phyloP scores from a whole-genome alignment of 2,888 invertebrate genomes.

The Tiliacea citrago region DNA sequence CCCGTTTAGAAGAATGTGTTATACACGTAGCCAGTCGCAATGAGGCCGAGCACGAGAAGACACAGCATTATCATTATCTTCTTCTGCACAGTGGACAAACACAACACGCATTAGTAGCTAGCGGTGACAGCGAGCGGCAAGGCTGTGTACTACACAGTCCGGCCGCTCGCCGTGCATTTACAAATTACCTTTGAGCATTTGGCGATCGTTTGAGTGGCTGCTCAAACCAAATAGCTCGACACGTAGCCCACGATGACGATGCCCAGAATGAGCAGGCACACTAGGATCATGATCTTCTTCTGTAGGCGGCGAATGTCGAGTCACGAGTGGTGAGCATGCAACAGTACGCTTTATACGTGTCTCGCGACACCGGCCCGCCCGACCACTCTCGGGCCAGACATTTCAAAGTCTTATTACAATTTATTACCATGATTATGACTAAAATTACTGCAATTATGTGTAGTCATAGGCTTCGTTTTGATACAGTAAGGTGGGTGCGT shows the following conservation, averaged over 20 bases:
- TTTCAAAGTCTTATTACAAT: slow-evolving; percentile 69
- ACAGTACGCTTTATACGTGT: slow-evolving; percentile 87
- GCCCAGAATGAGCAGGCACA: slow-evolving; percentile 96
- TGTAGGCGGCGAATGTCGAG: slow-evolving; percentile 87
- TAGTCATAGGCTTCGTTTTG: slow-evolving; percentile 48
- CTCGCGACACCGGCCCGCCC: slow-evolving; percentile 67
- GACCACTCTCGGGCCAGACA: slow-evolving; percentile 64
- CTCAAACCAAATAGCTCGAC: slow-evolving; percentile 91
- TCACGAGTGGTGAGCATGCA: slow-evolving; percentile 80
- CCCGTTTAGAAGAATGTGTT: slow-evolving; percentile 89
- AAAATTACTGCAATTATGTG: slow-evolving; percentile 43
- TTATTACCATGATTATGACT: slow-evolving; percentile 58
- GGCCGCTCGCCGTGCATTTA: slow-evolving; percentile 73
- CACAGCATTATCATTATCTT: slow-evolving; percentile 98
- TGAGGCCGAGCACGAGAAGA: slow-evolving; percentile 94
- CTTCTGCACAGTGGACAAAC: slow-evolving; percentile 94
- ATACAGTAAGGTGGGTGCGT: slow-evolving; percentile 81
- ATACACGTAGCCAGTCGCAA: slow-evolving; percentile 91
- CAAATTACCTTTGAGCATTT: slow-evolving; percentile 86
- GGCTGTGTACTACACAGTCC: slow-evolving; percentile 65
- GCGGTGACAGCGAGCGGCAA: slow-evolving; percentile 77
- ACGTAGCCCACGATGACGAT: slow-evolving; percentile 94
- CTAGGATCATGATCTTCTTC: slow-evolving; percentile 98
- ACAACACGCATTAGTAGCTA: slow-evolving; percentile 87
- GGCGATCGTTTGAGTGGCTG: slow-evolving; percentile 74